Base-by-base conservation (phyloP, 2,113 vertebrate genomes). In the Albula glossodonta region DNA sequence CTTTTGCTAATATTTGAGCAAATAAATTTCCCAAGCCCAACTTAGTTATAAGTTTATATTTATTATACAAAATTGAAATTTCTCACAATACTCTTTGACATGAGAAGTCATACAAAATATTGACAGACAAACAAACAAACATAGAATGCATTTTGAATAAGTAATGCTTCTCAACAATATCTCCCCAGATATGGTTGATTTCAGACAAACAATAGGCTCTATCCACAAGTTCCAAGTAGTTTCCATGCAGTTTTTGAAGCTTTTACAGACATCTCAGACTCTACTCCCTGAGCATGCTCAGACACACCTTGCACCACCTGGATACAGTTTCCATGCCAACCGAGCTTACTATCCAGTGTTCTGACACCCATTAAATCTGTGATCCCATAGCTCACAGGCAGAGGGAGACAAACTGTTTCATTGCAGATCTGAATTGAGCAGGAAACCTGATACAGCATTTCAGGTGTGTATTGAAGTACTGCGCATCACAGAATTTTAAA, bases 21-120 rank as follows among this genome's bases (percentile, higher is more conserved):
- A 12, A 86, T 66, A 51, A n/a, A 70, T 56, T 51, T 13, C 51
- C 60, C 19, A 77, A 50, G 56, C 19, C 10, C 48, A 11, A 6
- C 88, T 92, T 93, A 93, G 92, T 91, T 92, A 94, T 93, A 94
- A 93, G 92, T 94, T 94, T 93, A 92, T 94, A 94, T 94, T 94
- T 95, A 92, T 93, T 94, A 92, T 95, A 93, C 93, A 94, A 94
- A 94, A 91, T 90, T 92, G 90, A 92, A 93, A 92, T 93, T 92
- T 92, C 89, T 93, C 92, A 94, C 94, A 92, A 94, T 93, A 93
- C 89, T 81, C 83, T 87, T 80, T 91, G 89, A 94, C 87, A 90
- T 88, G 91, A 93, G 92, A 93, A 94, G 92, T 93, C 90, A 94
- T 94, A 94, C 92, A 94, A 94, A 94, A 94, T 92, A 92, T 93